Conservation (phyloP, 2,888 invertebrate genomes). For the Ectemnius lituratus region DNA sequence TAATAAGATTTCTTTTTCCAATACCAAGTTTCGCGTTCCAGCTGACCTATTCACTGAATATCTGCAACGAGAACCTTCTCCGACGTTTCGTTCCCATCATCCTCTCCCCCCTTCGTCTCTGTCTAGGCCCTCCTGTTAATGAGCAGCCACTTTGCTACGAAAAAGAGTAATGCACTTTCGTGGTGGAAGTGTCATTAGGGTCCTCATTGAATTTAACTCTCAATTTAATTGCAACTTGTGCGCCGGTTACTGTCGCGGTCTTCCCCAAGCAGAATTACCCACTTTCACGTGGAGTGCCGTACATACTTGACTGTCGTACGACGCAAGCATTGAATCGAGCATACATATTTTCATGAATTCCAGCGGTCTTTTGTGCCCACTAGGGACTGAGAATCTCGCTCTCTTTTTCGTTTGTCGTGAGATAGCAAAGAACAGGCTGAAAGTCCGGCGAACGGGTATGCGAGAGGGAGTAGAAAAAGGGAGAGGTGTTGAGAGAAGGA, state of each 20-base stretch:
- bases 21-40: too few species aligned
- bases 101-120: too few species aligned
- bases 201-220: too few species aligned
- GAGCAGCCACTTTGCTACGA: too few species aligned
- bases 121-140: too few species aligned
- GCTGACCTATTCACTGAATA: too few species aligned
- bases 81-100: too few species aligned
- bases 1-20: constrained; percentile 2
- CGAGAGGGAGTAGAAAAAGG: background rate
- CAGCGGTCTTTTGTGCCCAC: constrained; percentile 10
- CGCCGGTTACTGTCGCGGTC: background rate
- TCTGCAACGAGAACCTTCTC: too few species aligned
- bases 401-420: constrained; percentile 20
- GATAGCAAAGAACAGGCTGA: constrained; percentile 1
- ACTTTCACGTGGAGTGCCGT: constrained; percentile 14
- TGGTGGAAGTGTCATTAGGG: too few species aligned
- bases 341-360: constrained; percentile 34
- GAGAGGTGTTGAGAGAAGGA: constrained; percentile 24
- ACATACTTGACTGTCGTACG: background rate
- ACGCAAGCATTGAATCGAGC: constrained; percentile 22
- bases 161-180: too few species aligned
- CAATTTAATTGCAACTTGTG: too few species aligned
- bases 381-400: constrained; percentile 1
- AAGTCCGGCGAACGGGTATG: background rate
- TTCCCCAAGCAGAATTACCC: constrained; percentile 17